phyloP scores from a whole-genome alignment of 1,140 invertebrate species.

The Amphibalanus amphitrite region DNA sequence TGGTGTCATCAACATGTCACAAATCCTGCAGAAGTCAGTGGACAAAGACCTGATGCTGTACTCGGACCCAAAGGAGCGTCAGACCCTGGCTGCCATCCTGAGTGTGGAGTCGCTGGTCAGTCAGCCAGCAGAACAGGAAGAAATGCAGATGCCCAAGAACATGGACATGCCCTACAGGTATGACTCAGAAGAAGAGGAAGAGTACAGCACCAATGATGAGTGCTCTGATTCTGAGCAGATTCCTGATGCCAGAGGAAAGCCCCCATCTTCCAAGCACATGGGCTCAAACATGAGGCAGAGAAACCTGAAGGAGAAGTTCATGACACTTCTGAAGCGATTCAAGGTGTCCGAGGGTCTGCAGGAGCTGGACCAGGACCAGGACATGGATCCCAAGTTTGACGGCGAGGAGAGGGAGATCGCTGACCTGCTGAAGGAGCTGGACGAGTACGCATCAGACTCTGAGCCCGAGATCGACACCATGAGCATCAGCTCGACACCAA shows the following conservation, averaged over 20 bases:
- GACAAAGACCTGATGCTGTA: slow-evolving; percentile 50
- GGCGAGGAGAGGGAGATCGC: slow-evolving; percentile 44
- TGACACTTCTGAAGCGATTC: slow-evolving; percentile 79
- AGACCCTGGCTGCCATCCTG: slow-evolving; percentile 37
- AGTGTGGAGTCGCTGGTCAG: slow-evolving; percentile 61
- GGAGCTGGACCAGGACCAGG: slow-evolving; percentile 39
- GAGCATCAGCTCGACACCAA: slow-evolving; percentile 89
- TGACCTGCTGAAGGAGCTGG: slow-evolving; percentile 30
- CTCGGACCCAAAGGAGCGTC: slow-evolving; percentile 45
- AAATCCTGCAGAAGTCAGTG: slow-evolving; percentile 22
- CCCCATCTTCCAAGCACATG: background rate
- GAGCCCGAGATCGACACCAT: slow-evolving; percentile 87
- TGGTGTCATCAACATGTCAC: slow-evolving; percentile 88
- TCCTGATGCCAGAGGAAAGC: slow-evolving; percentile 25
- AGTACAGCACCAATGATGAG: slow-evolving; percentile 46
- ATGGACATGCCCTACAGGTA: background rate
- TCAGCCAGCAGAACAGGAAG: slow-evolving; percentile 86
- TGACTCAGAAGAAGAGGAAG: slow-evolving; percentile 48
- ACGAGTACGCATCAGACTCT: slow-evolving; percentile 66
- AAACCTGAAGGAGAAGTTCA: slow-evolving; percentile 95
- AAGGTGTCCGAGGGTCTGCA: slow-evolving; percentile 65
- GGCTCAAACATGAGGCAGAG: slow-evolving; percentile 43
- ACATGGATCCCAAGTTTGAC: slow-evolving; percentile 23
- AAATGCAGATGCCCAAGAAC: slow-evolving; percentile 31
- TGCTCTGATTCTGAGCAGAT: slow-evolving; percentile 51